Evolutionary conservation across 2,113 vertebrate genomes (phyloP), one percentile per base, ranked within the genome.

Genomic region (Pterocles burchelli): DNA sequence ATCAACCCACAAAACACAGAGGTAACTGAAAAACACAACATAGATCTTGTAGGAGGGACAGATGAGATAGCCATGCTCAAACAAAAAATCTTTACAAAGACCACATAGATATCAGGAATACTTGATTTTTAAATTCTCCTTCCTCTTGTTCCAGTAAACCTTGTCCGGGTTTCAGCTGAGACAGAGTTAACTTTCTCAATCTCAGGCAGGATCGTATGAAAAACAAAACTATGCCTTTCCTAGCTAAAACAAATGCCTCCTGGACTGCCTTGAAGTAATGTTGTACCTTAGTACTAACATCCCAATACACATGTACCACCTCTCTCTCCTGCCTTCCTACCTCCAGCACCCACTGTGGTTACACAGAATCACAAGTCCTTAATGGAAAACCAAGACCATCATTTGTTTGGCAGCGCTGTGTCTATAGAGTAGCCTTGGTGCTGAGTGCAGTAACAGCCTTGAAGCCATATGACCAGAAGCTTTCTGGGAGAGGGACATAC

Each of bases 291-390:
- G 17, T 46, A 26, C 41, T 71, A 68, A 33, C 8, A 43, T 5
- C 1, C 0, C 18, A 49, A 21, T 15, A 48, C 7, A 36, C 4
- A 34, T 7, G 3, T 9, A 28, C 4, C 5, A n/a, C 6, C 12
- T 46, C 24, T 34, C 5, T 59, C 21, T 66, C 8, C 9, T 31
- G 4, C 6, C 19, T 86, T 82, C 15, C 7, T 83, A 33, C 17
- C 25, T 76, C 34, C 26, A 59, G 16, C 1, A 1, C 2, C 17
- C 19, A 57, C 26, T 68, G 38, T 43, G 26, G 38, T 68, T 43
- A 55, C 10, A 75, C 1, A 70, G 45, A 91, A 63, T 8, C 34
- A 1, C 24, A 90, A 68, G 54, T 34, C 34, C 4, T 77, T 10
- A 10, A 11, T 7, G 12, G n/a, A 81, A 76, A 67, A 61, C 6